phyloP scores from a whole-genome alignment of 2,888 invertebrate genomes.

The Tiliacea aurago region DNA sequence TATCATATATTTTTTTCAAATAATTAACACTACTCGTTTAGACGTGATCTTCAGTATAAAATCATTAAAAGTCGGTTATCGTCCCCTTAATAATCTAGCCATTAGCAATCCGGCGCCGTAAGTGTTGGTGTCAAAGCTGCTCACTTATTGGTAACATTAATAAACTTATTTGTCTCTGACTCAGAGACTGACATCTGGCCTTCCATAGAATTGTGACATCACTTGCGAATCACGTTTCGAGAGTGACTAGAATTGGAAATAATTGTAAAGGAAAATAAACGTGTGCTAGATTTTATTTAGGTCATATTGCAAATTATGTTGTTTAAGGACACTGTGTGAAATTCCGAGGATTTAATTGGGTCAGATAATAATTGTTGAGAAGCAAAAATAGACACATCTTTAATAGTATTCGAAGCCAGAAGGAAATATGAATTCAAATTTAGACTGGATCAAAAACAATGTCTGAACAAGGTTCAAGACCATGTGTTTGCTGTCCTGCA shows the following conservation, averaged over 20 bases:
- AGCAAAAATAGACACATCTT: not conserved
- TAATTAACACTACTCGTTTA: too few species aligned
- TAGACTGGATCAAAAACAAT: not conserved
- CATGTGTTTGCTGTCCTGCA: not conserved
- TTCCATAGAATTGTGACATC: slow-evolving; percentile 76
- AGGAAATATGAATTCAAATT: not conserved
- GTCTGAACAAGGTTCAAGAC: not conserved
- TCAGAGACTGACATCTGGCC: slow-evolving; percentile 74
- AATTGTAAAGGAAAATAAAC: slow-evolving; percentile 58
- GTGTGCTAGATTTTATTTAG: slow-evolving; percentile 67
- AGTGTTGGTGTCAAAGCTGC: slow-evolving; percentile 56
- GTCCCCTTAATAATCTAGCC: slow-evolving; percentile 30
- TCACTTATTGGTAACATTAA: slow-evolving; percentile 67
- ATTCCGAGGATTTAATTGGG: slow-evolving; percentile 38
- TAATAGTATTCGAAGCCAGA: not conserved
- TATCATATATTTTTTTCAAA: too few species aligned
- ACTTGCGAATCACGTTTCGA: slow-evolving; percentile 62
- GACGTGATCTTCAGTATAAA: too few species aligned
- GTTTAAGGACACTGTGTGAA: slow-evolving; percentile 52
- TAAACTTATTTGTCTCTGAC: slow-evolving; percentile 71
- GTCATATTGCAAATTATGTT: slow-evolving; percentile 58
- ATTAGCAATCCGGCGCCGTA: slow-evolving; percentile 51
- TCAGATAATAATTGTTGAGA: slow-evolving; percentile 12
- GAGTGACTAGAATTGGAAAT: slow-evolving; percentile 60
- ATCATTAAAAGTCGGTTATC: too few species aligned